A percentile compares a stretch with the other conserved stretches of the same genome.
phyloP scores from a whole-genome alignment of 53 echinoderm and acorn worm species.

The Glandiceps talaboti region DNA sequence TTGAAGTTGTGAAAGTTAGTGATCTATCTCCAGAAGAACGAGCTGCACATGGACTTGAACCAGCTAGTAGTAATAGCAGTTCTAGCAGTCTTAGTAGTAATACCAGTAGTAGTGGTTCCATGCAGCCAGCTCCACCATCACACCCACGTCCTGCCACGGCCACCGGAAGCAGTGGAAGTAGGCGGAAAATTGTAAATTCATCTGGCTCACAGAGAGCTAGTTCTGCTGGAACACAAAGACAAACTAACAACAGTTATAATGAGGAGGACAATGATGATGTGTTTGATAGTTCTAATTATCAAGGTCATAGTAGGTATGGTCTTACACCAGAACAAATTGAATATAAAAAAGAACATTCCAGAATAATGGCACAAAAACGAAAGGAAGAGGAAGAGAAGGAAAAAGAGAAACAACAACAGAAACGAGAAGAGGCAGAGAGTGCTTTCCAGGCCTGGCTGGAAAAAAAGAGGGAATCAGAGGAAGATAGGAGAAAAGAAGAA shows the following conservation, averaged over 20 bases:
- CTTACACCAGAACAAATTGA: conserved; percentile 81
- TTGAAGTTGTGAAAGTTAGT: conserved; percentile 57
- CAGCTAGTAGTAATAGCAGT: not conserved
- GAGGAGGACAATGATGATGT: not conserved
- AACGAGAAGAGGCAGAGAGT: conserved; percentile 53
- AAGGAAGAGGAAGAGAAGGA: conserved; percentile 35
- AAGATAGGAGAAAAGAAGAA: conserved; percentile 36
- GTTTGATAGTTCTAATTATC: not conserved
- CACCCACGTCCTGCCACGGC: conserved; percentile 32
- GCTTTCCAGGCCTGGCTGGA: conserved; percentile 86
- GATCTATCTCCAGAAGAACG: conserved; percentile 70
- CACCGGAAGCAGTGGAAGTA: conserved; percentile 42
- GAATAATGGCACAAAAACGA: conserved; percentile 36
- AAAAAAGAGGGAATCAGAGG: conserved; percentile 43
- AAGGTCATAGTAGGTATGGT: conserved; percentile 47
- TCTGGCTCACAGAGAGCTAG: not conserved
- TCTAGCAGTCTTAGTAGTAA: not conserved
- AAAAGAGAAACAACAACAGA: conserved; percentile 56
- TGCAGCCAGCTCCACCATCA: conserved; percentile 8
- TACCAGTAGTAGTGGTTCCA: not conserved
- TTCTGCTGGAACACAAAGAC: not conserved
- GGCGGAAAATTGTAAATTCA: not conserved
- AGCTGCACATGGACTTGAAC: not conserved
- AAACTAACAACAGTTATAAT: not conserved
- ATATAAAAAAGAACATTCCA: conserved; percentile 39